Base-by-base conservation (phyloP, 2,113 vertebrate species). In the Tetrax tetrax region DNA sequence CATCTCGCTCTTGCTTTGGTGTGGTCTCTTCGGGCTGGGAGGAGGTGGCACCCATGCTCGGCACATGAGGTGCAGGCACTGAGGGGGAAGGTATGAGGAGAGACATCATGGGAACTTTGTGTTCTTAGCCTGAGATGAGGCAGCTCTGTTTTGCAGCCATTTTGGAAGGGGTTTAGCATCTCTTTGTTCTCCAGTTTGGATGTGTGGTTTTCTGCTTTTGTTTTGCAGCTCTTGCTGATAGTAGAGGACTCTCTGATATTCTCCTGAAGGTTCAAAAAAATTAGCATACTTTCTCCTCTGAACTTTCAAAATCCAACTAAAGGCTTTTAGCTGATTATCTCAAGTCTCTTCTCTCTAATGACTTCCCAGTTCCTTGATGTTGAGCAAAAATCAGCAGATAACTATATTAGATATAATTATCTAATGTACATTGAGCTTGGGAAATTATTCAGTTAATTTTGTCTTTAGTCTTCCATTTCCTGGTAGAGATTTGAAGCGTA, bases 401-500 rank as follows among this genome's bases (percentile, higher is more conserved):
- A 94, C 91, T 86, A 75, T 92, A 82, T 84, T 79, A 83, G 51
- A 93, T 83, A 61, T 37, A 93, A 84, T 96, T 97, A 91, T 94
- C 92, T 96, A 95, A 85, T 61, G 48, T 93, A 71, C 90, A 47
- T 76, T 89, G 65, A 95, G 79, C 88, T 90, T 63, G 80, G 64
- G 86, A 90, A 92, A 89, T 95, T 70, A 90, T 91, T 96, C 75
- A 90, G 43, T 96, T 87, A 89, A 75, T 92, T 87, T 97, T 92
- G 54, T 61, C 43, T 96, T 96, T 96, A 91, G 77, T 90, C 86
- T 84, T 87, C 88, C 77, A 89, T 96, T 97, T 98, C 80, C 94
- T 90, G 87, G 94, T 89, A 75, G 93, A 60, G 70, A 78, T 87
- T 95, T 87, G 80, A 68, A 69, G 45, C 47, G 2, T 57, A 92